Conservation (phyloP, 2,888 invertebrate genomes). For the Drosophila ezoana region DNA sequence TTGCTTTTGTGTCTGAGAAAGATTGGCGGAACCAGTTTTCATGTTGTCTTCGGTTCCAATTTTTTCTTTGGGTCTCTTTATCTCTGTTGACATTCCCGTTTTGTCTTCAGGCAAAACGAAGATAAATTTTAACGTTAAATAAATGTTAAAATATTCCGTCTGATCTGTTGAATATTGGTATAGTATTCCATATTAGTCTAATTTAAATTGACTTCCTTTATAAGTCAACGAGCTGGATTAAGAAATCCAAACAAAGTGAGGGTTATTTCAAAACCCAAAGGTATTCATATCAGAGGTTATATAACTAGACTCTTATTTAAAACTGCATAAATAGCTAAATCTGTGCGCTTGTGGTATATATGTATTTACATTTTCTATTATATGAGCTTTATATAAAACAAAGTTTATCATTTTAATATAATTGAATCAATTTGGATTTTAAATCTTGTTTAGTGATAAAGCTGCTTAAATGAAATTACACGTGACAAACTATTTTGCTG, state of each 20-base stretch:
- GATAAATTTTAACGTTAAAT: no score
- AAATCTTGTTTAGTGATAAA: neutral
- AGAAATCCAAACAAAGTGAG: no score
- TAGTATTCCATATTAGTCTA: no score
- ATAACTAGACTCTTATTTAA: no score
- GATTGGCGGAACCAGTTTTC: conserved; percentile 22
- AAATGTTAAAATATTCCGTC: no score
- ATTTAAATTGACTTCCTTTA: no score
- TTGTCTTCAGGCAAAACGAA: no score
- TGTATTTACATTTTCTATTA: neutral
- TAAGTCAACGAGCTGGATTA: no score
- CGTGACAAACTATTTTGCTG: conserved; percentile 17
- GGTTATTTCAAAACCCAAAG: no score
- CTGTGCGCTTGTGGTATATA: neutral
- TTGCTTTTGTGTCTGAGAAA: conserved; percentile 4
- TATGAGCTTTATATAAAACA: no score
- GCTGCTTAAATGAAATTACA: neutral
- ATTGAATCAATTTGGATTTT: neutral
- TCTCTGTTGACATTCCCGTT: neutral
- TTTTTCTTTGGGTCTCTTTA: neutral
- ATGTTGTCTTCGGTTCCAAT: neutral
- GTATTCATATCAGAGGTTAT: no score
- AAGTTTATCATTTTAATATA: neutral
- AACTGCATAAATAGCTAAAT: neutral
- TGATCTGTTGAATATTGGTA: no score